Evolutionary conservation across 2,888 invertebrate species (phyloP).

Genomic region (Apomyelois bistriatella): DNA sequence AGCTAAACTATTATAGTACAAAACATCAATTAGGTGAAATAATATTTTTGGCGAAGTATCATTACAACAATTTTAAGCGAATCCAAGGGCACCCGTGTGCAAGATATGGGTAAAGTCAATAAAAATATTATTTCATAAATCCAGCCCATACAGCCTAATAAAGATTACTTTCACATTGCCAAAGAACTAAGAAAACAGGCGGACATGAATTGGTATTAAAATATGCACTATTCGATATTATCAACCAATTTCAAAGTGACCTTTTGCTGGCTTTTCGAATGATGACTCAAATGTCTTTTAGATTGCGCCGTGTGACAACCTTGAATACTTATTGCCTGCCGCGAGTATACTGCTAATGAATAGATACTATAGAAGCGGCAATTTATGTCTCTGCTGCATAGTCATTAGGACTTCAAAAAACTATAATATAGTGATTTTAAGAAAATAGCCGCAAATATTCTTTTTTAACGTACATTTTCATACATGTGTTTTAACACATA

Average conservation of each 20-base stretch:
- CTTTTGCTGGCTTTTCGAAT: constrained; percentile 39
- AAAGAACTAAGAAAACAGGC: too few species aligned
- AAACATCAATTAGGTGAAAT: too few species aligned
- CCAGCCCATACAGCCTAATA: too few species aligned
- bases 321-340: constrained; percentile 40
- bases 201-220: background rate
- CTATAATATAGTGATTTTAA: background rate
- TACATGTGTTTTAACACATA: too few species aligned
- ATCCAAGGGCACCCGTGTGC: too few species aligned
- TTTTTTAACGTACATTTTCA: background rate
- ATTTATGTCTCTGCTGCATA: constrained; percentile 5
- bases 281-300: constrained; percentile 37
- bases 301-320: constrained; percentile 43
- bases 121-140: too few species aligned
- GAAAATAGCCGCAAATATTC: background rate
- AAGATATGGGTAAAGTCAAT: too few species aligned
- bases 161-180: too few species aligned
- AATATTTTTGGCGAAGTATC: too few species aligned
- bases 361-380: constrained; percentile 21
- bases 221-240: background rate
- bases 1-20: too few species aligned
- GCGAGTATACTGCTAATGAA: constrained; percentile 30
- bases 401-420: background rate
- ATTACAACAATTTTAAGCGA: too few species aligned
- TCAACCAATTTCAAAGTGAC: constrained; percentile 33